Evolutionary conservation across 2,113 vertebrate species (phyloP), one percentile per base, ranked within the genome.

Genomic region (Podilymbus podiceps): DNA sequence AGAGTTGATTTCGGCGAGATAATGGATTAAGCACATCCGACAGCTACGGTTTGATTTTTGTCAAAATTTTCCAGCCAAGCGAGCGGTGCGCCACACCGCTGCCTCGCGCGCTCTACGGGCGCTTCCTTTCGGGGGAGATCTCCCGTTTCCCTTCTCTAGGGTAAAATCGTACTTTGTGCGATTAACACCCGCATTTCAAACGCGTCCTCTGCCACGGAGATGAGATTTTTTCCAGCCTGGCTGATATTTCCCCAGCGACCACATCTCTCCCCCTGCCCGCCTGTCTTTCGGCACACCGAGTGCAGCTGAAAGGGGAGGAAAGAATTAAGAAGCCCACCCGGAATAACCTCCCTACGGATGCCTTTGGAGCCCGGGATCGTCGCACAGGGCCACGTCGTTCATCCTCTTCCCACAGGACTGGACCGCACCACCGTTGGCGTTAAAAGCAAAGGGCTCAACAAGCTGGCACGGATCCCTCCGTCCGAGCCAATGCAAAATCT

Each of bases 1-100:
- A 49, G 90, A 85, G 88, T 5, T 88, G 86, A 93, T 97, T 97
- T 94, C 87, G 95, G 94, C 53, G 49, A 97, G 86, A 93, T 85
- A 95, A 95, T 33, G 75, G 78, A 94, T 91, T 76, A 96, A 96
- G 55, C 24, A 25, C 23, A n/a, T 85, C 84, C 75, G 86, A 95
- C 94, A 92, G 87, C 83, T 58, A 72, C 63, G 69, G 30, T 89
- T 86, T 67, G 20, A n/a, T 87, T 75, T 80, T 42, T 81, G 68
- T 93, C 85, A 95, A 79, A 79, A 90, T 83, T 79, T 87, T 72
- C 83, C 59, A 75, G 44, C 8, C 64, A 44, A 50, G 55, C 6
- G 0, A 86, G 88, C 2, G 0, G 17, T 0, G 0, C 12, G n/a
- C 23, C 58, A 5, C 1, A 5, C 52, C 3, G 4, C 33, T 2